Percentiles rank a stretch among this genome's conserved stretches.
Evolutionary conservation across 1,140 invertebrate species (phyloP).

Genomic region (Macrosteles quadrilineatus): DNA sequence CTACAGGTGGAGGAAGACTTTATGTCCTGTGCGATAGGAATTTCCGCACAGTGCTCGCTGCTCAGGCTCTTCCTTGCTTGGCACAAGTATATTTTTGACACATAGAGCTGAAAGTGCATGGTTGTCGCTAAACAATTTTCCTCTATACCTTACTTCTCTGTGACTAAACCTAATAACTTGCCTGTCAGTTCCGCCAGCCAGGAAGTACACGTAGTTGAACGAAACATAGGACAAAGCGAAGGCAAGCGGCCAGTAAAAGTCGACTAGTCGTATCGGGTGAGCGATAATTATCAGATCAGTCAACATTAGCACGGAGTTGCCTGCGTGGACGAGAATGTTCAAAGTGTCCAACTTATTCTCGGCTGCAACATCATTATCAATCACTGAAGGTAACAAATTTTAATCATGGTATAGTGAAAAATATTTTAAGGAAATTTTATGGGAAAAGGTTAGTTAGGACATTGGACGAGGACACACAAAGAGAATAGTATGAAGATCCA

Average conservation of each 20-base stretch:
- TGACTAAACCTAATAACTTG: constrained; percentile 47
- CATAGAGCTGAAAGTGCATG: too few relatives aligned
- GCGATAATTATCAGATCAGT: constrained; percentile 68
- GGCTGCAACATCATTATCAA: constrained; percentile 33
- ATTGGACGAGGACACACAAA: too few relatives aligned
- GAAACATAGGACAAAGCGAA: constrained; percentile 63
- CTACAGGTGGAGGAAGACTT: too few relatives aligned
- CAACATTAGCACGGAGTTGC: constrained; percentile 72
- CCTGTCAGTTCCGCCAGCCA: constrained; percentile 67
- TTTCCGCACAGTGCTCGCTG: too few relatives aligned
- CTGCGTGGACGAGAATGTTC: constrained; percentile 71
- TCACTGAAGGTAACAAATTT: background rate
- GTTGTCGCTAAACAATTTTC: too few relatives aligned
- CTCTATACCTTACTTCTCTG: too few relatives aligned
- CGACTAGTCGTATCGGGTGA: constrained; percentile 65
- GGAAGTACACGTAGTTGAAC: constrained; percentile 73
- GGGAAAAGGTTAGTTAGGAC: background rate
- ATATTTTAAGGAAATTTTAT: background rate
- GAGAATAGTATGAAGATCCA: too few relatives aligned
- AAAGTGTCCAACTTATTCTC: constrained; percentile 61
- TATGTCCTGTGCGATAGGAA: too few relatives aligned
- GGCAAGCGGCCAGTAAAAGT: constrained; percentile 67
- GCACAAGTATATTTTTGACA: too few relatives aligned
- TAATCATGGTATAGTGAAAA: background rate
- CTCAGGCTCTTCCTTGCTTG: too few relatives aligned